Conservation (phyloP, 2,113 vertebrate genomes). For the Pseudorhombus dupliciocellatus region DNA sequence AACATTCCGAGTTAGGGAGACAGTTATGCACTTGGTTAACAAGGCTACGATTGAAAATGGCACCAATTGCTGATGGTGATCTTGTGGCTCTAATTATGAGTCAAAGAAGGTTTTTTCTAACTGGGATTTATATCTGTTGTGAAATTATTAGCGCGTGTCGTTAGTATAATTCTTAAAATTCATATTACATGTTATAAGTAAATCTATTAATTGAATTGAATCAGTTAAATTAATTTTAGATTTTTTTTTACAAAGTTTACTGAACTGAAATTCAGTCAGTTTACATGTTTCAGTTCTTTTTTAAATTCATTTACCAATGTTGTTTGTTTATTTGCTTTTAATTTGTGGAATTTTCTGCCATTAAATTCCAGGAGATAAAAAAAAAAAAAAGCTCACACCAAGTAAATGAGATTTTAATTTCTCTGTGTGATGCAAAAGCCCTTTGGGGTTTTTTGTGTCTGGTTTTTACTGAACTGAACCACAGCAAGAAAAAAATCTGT, state of each 20-base stretch:
- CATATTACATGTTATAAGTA: too few species aligned
- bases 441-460: background rate
- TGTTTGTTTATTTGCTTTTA: background rate
- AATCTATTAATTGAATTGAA: too few species aligned
- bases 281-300: background rate
- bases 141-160: background rate
- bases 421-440: background rate
- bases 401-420: background rate
- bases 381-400: background rate
- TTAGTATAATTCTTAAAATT: too few species aligned
- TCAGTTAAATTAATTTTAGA: background rate
- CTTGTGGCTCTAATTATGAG: constrained; percentile 64
- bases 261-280: background rate
- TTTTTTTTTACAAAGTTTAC: background rate
- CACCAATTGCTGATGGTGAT: constrained; percentile 56
- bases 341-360: background rate
- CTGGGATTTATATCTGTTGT: background rate
- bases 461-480: background rate
- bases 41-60: constrained; percentile 61
- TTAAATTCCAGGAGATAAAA: background rate
- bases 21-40: constrained; percentile 78
- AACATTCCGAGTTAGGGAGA: constrained; percentile 73
- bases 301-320: too few species aligned
- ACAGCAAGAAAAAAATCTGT: background rate
- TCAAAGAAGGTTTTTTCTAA: constrained; percentile 49